phyloP scores from a whole-genome alignment of 1,140 invertebrate genomes.

The Plectus sambesii region DNA sequence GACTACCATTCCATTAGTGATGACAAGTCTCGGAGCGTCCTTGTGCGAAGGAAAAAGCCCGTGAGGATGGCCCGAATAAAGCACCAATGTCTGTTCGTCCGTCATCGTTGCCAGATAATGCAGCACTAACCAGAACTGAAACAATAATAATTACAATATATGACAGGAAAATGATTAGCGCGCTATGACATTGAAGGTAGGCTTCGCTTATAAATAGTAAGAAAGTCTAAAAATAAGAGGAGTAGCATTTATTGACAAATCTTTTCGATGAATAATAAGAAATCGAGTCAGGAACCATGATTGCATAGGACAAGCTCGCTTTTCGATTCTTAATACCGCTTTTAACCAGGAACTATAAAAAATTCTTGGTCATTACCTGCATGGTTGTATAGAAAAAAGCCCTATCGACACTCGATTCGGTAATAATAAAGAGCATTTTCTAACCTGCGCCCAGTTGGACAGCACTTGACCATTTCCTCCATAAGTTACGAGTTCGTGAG shows the following conservation, averaged over 20 bases:
- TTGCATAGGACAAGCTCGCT: no score
- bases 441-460: conserved; percentile 60
- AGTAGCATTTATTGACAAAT: no score
- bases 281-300: no score
- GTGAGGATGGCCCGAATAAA: conserved; percentile 60
- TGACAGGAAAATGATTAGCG: background rate
- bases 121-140: conserved; percentile 57
- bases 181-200: background rate
- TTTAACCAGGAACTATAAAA: no score
- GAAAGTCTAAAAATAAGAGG: background rate
- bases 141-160: conserved; percentile 13
- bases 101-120: conserved; percentile 56
- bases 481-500: conserved; percentile 56
- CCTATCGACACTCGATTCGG: conserved; percentile 1
- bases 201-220: background rate
- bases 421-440: conserved; percentile 15
- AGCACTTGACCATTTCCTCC: conserved; percentile 62
- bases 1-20: conserved; percentile 60
- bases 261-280: no score
- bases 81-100: conserved; percentile 55
- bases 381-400: conserved; percentile 8
- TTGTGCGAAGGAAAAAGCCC: conserved; percentile 56
- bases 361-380: no score
- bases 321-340: no score
- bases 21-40: conserved; percentile 54